Conservation (phyloP, 2,888 invertebrate species). For the Eucera pruinosa region DNA sequence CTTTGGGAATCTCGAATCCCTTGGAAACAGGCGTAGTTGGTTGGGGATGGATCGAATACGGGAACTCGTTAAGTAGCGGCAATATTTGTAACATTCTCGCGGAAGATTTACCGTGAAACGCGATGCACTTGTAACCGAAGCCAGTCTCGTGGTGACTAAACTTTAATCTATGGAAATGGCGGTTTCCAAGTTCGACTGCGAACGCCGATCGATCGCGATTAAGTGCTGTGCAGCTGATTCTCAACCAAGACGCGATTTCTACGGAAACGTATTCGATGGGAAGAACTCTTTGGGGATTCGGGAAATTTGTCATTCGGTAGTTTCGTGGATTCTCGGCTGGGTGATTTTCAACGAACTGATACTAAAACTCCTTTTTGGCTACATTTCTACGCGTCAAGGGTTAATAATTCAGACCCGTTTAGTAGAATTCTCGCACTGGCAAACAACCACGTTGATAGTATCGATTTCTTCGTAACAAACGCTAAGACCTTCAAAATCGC, state of each 20-base stretch:
- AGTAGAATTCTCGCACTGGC: too few species aligned
- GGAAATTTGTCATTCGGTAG: not conserved
- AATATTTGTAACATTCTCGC: conserved; percentile 65
- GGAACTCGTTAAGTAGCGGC: conserved; percentile 58
- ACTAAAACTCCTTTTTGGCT: too few species aligned
- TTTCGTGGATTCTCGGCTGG: not conserved
- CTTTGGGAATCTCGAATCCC: conserved; percentile 59
- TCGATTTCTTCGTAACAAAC: too few species aligned
- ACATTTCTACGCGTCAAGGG: too few species aligned
- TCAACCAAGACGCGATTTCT: not conserved
- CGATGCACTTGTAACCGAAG: conserved; percentile 50
- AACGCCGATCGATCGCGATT: conserved; percentile 43
- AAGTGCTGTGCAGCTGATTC: not conserved
- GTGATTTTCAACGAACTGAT: not conserved
- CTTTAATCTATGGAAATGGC: conserved; percentile 45
- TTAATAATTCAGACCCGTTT: too few species aligned
- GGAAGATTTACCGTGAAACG: conserved; percentile 62
- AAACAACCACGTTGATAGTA: too few species aligned
- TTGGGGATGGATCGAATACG: not conserved
- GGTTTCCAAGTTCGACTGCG: conserved; percentile 31
- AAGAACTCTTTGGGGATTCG: not conserved
- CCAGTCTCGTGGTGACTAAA: conserved; percentile 5
- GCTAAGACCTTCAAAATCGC: too few species aligned
- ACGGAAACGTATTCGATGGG: not conserved
- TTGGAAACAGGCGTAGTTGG: conserved; percentile 10